Percentiles rank a stretch among this genome's conserved stretches.
phyloP scores from a whole-genome alignment of 1,140 invertebrate genomes.

The Drosophila nigromelanica region DNA sequence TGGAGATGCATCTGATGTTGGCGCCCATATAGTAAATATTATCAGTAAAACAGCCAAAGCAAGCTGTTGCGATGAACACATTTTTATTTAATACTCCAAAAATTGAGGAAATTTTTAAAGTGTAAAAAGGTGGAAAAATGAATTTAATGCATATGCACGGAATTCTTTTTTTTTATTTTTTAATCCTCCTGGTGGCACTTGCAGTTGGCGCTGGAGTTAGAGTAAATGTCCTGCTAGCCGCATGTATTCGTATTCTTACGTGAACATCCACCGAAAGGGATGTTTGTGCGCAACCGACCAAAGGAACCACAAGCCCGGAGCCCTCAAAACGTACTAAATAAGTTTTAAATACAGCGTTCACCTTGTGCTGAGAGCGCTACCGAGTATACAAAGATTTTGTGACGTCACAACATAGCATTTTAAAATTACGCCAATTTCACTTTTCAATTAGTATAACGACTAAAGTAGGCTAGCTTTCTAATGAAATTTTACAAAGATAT shows the following conservation, averaged over 20 bases:
- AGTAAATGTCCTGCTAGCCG: slow-evolving; percentile 20
- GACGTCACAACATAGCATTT: too few species aligned
- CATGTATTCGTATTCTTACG: slow-evolving; percentile 38
- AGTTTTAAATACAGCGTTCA: too few species aligned
- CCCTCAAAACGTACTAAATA: neutral
- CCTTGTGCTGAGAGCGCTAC: too few species aligned
- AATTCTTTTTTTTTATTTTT: neutral
- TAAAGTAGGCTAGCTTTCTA: too few species aligned
- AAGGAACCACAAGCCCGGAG: slow-evolving; percentile 9
- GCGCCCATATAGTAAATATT: neutral
- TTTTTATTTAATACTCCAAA: slow-evolving; percentile 24
- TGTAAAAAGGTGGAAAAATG: neutral
- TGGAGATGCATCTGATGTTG: slow-evolving; percentile 22
- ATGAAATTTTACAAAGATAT: too few species aligned
- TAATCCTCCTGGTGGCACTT: neutral
- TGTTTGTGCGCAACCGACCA: slow-evolving; percentile 3
- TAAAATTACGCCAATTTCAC: too few species aligned
- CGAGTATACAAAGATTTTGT: too few species aligned
- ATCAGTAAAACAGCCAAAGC: slow-evolving; percentile 6
- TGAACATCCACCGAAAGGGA: slow-evolving; percentile 23
- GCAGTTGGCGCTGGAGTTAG: slow-evolving; percentile 18
- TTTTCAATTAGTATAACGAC: too few species aligned
- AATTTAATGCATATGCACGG: slow-evolving; percentile 5
- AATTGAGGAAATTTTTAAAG: neutral
- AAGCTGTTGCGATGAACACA: slow-evolving; percentile 13